Conservation (phyloP, 2,888 invertebrate genomes). For the Sarcophaga caerulescens region DNA sequence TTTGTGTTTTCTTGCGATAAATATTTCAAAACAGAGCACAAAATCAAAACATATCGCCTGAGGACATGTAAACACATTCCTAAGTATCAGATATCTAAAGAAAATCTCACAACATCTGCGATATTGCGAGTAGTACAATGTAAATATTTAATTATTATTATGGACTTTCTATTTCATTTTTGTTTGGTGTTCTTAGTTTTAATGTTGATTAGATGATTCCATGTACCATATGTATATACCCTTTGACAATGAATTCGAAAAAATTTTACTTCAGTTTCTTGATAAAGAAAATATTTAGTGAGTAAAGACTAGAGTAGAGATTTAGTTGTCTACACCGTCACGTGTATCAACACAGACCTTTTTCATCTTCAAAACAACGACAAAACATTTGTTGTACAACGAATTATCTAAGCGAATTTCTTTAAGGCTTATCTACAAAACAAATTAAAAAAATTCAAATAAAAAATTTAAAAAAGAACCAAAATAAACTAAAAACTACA, state of each 20-base stretch:
- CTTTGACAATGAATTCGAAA: constrained; percentile 3
- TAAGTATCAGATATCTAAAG: constrained; percentile 19
- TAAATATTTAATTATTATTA: constrained; percentile 2
- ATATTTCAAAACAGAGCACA: neutral
- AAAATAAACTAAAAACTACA: neutral
- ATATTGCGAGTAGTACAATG: neutral
- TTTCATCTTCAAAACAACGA: constrained; percentile 14
- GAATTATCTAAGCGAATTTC: constrained; percentile 23
- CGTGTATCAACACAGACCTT: neutral
- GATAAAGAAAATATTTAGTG: neutral
- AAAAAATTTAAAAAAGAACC: too few relatives aligned
- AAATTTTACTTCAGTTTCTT: constrained; percentile 26
- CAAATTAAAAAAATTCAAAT: too few relatives aligned
- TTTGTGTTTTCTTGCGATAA: neutral
- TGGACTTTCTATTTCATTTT: neutral
- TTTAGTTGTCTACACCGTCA: constrained; percentile 24
- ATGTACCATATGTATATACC: neutral
- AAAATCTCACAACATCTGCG: neutral
- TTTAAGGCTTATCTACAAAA: constrained; percentile 36
- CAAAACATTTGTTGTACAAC: constrained; percentile 14
- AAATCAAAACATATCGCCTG: neutral
- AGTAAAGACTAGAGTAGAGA: neutral
- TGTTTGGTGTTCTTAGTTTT: neutral
- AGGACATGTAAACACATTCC: constrained; percentile 1
- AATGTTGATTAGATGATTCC: constrained; percentile 12